These are phyloP conservation scores for Girardinichthys multiradiatus DNA, from an alignment of 2,113 vertebrate species.

Conservation along the genomic window DNA sequence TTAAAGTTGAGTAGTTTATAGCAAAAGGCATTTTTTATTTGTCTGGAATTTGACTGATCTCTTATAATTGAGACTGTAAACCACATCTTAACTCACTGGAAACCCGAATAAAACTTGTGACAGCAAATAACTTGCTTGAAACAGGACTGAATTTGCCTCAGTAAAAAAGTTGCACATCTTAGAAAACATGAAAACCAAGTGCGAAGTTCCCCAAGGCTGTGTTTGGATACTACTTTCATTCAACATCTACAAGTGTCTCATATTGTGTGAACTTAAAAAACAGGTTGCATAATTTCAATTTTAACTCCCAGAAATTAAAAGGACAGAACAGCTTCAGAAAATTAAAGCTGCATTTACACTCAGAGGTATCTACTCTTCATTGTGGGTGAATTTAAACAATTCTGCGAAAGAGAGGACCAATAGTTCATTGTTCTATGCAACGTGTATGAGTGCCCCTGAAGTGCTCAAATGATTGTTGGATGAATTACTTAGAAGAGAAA, in stretches of 20 bases:
- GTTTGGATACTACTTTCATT: neutral
- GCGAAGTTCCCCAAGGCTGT: neutral
- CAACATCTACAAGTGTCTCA: neutral
- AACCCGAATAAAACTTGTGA: neutral
- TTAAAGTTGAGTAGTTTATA: conserved; percentile 9
- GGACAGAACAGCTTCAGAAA: neutral
- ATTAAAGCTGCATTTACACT: neutral
- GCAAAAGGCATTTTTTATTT: neutral
- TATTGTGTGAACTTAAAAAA: neutral
- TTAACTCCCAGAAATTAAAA: neutral
- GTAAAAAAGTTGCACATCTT: neutral
- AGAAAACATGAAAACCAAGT: neutral
- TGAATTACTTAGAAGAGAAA: too few species aligned
- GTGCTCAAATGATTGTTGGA: too few species aligned
- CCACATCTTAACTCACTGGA: neutral
- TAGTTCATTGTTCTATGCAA: too few species aligned
- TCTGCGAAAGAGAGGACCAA: neutral
- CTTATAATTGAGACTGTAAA: neutral
- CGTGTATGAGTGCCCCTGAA: too few species aligned
- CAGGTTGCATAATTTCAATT: neutral
- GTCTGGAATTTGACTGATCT: neutral
- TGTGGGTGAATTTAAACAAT: neutral
- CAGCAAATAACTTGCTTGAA: neutral
- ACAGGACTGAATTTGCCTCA: neutral
- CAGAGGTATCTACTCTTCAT: too few species aligned